These are phyloP conservation scores for Bombycilla garrulus DNA, from an alignment of 2,113 vertebrate genomes.

Conservation along the genomic window DNA sequence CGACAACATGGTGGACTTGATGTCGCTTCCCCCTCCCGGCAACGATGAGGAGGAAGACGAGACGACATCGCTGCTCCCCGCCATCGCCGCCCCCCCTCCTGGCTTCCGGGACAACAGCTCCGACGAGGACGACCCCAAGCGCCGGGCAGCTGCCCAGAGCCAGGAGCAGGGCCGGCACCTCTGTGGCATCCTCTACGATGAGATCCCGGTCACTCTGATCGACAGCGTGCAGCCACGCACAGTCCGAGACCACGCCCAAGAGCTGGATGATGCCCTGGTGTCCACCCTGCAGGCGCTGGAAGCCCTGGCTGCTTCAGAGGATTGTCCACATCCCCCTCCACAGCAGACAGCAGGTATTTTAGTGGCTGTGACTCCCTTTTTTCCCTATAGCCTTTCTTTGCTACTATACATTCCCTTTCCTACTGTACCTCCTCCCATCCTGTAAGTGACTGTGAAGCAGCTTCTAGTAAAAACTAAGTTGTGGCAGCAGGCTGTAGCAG, in stretches of 20 bases:
- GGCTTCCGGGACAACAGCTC: constrained; percentile 98
- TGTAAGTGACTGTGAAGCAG: background rate
- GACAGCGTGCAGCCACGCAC: constrained; percentile 91
- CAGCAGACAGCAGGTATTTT: constrained; percentile 93
- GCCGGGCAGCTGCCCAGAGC: constrained; percentile 68
- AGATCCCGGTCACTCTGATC: constrained; percentile 94
- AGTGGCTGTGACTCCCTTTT: background rate
- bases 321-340: constrained; percentile 88
- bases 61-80: constrained; percentile 80
- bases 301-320: constrained; percentile 96
- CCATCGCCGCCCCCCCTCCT: constrained; percentile 92
- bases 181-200: constrained; percentile 79
- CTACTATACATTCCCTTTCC: background rate
- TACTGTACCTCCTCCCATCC: background rate
- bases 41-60: constrained; percentile 83
- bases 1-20: constrained; percentile 91
- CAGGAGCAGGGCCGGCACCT: constrained; percentile 72
- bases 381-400: background rate
- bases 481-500: background rate
- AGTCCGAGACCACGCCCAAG: constrained; percentile 93
- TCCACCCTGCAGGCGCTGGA: constrained; percentile 97
- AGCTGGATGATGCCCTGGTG: constrained; percentile 95
- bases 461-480: background rate
- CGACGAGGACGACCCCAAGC: constrained; percentile 93
- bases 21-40: constrained; percentile 90